Conservation (phyloP, 1,140 invertebrate genomes). For the Arctopsyche grandis region DNA sequence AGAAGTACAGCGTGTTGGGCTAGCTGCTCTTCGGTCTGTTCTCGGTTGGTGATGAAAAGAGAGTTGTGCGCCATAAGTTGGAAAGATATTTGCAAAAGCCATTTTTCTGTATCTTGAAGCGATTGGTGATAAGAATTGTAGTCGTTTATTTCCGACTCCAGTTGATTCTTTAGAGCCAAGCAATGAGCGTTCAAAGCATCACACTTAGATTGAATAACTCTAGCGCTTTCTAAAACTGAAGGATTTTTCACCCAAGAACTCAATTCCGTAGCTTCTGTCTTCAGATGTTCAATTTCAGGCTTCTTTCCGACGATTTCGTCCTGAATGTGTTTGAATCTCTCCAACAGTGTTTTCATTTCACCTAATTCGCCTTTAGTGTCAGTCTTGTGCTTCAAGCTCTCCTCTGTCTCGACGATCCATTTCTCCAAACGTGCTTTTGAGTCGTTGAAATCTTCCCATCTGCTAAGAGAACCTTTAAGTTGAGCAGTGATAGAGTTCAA, state of each 20-base stretch:
- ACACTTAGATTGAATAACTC: conserved; percentile 73
- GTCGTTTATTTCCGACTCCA: conserved; percentile 84
- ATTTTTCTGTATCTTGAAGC: conserved; percentile 94
- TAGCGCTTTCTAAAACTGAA: conserved; percentile 71
- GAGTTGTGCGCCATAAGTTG: conserved; percentile 97
- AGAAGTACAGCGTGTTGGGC: conserved; percentile 85
- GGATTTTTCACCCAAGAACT: conserved; percentile 75
- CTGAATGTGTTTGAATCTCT: conserved; percentile 82
- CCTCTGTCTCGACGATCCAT: conserved; percentile 77
- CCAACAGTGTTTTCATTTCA: conserved; percentile 90
- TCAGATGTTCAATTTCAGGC: conserved; percentile 76
- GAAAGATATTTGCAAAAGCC: conserved; percentile 94
- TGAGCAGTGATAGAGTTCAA: conserved; percentile 81
- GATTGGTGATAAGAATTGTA: conserved; percentile 89
- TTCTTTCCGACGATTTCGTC: conserved; percentile 80
- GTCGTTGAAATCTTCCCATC: conserved; percentile 86
- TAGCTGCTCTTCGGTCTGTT: conserved; percentile 91
- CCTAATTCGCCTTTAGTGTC: conserved; percentile 84
- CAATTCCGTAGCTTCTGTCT: conserved; percentile 77
- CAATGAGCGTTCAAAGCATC: conserved; percentile 71
- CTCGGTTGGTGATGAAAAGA: conserved; percentile 88
- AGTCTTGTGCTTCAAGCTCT: conserved; percentile 70
- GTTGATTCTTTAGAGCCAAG: conserved; percentile 68
- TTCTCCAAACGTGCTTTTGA: conserved; percentile 73
- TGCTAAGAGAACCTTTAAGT: conserved; percentile 77